These are phyloP conservation scores for Microctonus brassicae DNA, from an alignment of 2,888 invertebrate genomes.

Conservation along the genomic window DNA sequence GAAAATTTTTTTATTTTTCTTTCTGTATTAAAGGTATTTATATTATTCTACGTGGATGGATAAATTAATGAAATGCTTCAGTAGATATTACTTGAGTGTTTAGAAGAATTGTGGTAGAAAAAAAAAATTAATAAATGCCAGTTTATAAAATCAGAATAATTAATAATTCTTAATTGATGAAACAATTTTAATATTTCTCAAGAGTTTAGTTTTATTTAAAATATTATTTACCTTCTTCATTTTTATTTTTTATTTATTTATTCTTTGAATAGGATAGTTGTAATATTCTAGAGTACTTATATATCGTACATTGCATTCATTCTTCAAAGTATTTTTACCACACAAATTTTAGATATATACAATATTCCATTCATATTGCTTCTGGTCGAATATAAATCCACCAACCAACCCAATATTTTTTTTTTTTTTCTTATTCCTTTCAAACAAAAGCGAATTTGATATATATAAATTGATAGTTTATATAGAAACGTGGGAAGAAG, in stretches of 20 bases:
- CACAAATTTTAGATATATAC: too few species aligned
- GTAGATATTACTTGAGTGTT: too few species aligned
- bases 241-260: too few species aligned
- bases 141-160: too few species aligned
- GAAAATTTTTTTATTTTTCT: not conserved
- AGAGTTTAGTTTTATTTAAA: too few species aligned
- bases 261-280: too few species aligned
- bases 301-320: not conserved
- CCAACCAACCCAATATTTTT: slow-evolving; percentile 15
- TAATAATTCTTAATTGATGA: too few species aligned
- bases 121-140: too few species aligned
- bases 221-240: too few species aligned
- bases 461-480: not conserved
- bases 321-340: not conserved
- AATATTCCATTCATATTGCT: not conserved
- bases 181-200: too few species aligned
- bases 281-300: too few species aligned
- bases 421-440: slow-evolving; percentile 4
- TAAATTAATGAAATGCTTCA: not conserved
- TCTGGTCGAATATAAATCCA: slow-evolving; percentile 8
- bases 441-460: slow-evolving; percentile 17
- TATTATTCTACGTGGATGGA: not conserved
- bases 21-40: not conserved
- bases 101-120: not conserved
- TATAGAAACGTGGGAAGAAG: slow-evolving; percentile 15